Percentiles rank a stretch among this genome's conserved stretches.
phyloP scores from a whole-genome alignment of 2,113 vertebrate genomes.

The Eurystomus gularis region DNA sequence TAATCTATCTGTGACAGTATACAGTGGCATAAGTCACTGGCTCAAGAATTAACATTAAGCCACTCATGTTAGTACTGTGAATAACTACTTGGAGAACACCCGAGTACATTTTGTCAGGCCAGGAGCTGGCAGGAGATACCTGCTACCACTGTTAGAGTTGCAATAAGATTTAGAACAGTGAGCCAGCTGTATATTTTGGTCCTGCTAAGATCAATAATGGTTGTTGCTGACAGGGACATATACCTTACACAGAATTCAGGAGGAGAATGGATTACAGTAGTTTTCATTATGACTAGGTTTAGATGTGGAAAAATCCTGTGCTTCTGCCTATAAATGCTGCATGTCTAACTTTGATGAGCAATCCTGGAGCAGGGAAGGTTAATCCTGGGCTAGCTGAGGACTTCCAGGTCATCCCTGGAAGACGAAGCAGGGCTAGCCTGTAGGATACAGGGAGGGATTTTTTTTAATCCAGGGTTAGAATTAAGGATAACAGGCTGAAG shows the following conservation, averaged over 20 bases:
- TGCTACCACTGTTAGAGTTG: not conserved
- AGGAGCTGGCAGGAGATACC: not conserved
- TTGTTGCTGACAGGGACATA: not conserved
- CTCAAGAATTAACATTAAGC: not conserved
- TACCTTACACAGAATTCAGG: not conserved
- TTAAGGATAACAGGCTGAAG: not conserved
- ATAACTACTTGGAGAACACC: not conserved
- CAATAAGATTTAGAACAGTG: not conserved
- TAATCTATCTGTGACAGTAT: not conserved
- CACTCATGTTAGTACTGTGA: not conserved
- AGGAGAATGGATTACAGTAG: not conserved
- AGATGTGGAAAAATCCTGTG: not conserved
- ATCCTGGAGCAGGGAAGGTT: not conserved
- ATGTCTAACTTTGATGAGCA: rapidly evolving
- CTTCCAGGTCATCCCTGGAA: not conserved
- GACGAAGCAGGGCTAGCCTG: not conserved
- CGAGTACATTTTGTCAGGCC: not conserved
- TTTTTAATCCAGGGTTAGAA: not conserved
- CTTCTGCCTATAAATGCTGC: not conserved
- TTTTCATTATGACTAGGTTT: not conserved
- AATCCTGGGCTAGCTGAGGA: not conserved
- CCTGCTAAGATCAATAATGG: not conserved
- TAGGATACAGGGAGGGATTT: not conserved
- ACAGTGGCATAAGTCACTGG: not conserved
- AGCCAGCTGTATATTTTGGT: not conserved